A percentile compares a stretch with the other conserved stretches of the same genome.
phyloP scores from a whole-genome alignment of 2,888 invertebrate genomes.

The Calameuta pallipes region DNA sequence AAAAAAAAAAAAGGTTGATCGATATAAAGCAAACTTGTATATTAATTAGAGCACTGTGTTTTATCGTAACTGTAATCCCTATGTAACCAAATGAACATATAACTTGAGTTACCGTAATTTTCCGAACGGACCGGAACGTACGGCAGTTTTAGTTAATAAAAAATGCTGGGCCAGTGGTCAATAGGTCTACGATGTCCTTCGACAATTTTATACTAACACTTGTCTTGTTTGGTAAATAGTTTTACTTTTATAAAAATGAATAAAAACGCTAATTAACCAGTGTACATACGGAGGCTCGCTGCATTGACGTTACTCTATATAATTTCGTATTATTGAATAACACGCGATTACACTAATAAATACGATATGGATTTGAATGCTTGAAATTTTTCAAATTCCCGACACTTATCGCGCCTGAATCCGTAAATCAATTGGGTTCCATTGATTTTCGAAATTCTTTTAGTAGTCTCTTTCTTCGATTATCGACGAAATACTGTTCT shows the following conservation, averaged over 20 bases:
- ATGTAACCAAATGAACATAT: conserved; percentile 13
- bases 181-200: conserved; percentile 42
- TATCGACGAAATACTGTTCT: no score
- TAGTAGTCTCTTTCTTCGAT: neutral
- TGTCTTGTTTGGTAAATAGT: conserved; percentile 54
- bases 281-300: conserved; percentile 56
- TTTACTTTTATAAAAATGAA: conserved; percentile 53
- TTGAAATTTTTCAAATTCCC: neutral
- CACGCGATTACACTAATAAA: conserved; percentile 36
- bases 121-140: neutral
- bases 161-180: conserved; percentile 30
- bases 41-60: conserved; percentile 23
- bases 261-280: conserved; percentile 37
- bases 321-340: conserved; percentile 51
- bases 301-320: conserved; percentile 47
- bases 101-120: conserved; percentile 1
- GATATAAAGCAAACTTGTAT: conserved; percentile 8
- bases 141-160: neutral
- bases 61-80: conserved; percentile 19
- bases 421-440: neutral
- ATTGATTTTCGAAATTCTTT: neutral
- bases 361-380: neutral
- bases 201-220: conserved; percentile 54
- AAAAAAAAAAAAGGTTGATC: neutral
- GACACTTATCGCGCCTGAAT: neutral